Evolutionary conservation across 1,140 invertebrate genomes (phyloP), one percentile per base, ranked within the genome.

Genomic region (Aphelinus certus): DNA sequence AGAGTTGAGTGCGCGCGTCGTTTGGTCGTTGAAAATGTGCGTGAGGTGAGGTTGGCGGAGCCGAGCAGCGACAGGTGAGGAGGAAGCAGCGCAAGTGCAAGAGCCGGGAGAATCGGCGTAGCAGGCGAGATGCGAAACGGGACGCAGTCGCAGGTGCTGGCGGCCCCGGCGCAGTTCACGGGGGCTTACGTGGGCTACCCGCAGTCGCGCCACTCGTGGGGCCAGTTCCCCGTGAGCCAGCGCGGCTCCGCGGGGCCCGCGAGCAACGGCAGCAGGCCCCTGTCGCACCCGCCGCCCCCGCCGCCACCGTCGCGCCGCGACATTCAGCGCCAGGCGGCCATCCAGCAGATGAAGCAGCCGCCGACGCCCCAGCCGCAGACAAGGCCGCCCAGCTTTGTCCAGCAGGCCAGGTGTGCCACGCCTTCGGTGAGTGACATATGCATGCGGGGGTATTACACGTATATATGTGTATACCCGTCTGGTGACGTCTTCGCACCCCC

Each of bases 161-260:
- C 84, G 74, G 86, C 86, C 69, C 86, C 86, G 73, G 82, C 84
- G 73, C 86, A 86, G 75, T 88, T 88, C 79, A 83, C 86, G 71
- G 86, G 85, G 73, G 82, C 85, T 76, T 87, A 87, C 78, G 81
- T 85, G 61, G 83, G 83, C 69, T 86, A 87, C 73, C 79, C 83
- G 60, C 80, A 82, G 6, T 79, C 81, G 3, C 84, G 85, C 62
- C 86, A 86, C 73, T 83, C 86, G 70, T 87, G 86, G 86, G 82
- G 79, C 53, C 84, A 84, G 65, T 85, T 71, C 76, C 51, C 75
- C 76, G 71, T 77, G 77, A 26, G 76, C 71, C 79, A 81, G 66
- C 76, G 76, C 55, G 62, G 56, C 7, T 55, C 83, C 82, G 57
- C 73, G 78, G 62, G 79, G 81, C 48, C 79, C 77, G 45, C 77